phyloP scores from a whole-genome alignment of 2,113 vertebrate species.

The Gymnocephalus cernua region DNA sequence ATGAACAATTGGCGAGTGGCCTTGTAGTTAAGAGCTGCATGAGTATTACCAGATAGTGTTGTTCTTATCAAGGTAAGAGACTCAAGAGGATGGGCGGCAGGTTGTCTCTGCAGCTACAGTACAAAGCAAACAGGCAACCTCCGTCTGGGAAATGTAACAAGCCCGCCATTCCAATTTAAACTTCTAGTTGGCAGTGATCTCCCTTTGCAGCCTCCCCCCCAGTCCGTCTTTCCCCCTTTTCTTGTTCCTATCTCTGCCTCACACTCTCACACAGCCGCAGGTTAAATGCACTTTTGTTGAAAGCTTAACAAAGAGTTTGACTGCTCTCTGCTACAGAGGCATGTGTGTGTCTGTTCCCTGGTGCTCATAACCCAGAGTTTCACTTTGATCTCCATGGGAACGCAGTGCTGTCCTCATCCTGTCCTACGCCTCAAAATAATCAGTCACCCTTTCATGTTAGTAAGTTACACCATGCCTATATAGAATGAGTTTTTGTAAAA shows the following conservation, averaged over 20 bases:
- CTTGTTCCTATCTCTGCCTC: constrained; percentile 33
- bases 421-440: constrained; percentile 37
- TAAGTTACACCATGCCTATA: constrained; percentile 17
- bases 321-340: constrained; percentile 8
- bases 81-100: constrained; percentile 11
- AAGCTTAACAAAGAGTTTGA: constrained; percentile 40
- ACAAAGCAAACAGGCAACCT: constrained; percentile 45
- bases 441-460: constrained; percentile 37
- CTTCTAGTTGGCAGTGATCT: constrained; percentile 50
- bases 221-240: neutral
- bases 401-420: constrained; percentile 11
- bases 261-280: constrained; percentile 24
- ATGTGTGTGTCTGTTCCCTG: constrained; percentile 12
- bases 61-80: constrained; percentile 42
- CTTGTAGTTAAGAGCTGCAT: neutral
- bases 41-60: constrained; percentile 41
- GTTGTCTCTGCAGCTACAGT: constrained; percentile 39
- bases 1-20: neutral
- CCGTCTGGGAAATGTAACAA: constrained; percentile 39
- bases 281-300: constrained; percentile 42
- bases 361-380: constrained; percentile 29
- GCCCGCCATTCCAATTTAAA: constrained; percentile 2
- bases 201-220: constrained; percentile 28
- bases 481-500: constrained; percentile 33
- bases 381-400: constrained; percentile 65